Conservation (phyloP, 2,888 invertebrate genomes). For the Pandemis corylana region DNA sequence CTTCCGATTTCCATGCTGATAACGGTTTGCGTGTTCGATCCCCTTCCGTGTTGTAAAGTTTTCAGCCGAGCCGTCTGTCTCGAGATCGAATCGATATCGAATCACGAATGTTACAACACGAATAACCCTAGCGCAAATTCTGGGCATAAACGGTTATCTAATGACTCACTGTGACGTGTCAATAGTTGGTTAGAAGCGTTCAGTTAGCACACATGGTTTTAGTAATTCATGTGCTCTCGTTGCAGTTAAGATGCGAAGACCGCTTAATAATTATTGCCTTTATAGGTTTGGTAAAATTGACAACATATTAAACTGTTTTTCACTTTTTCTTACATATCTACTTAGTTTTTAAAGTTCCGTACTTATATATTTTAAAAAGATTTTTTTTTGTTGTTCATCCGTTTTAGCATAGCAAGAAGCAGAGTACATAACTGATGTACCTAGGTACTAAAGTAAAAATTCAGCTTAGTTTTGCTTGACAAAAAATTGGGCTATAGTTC, state of each 20-base stretch:
- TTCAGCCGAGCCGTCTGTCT: constrained; percentile 70
- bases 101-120: constrained; percentile 70
- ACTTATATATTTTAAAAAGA: too few relatives aligned
- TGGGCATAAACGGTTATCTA: constrained; percentile 11
- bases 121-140: constrained; percentile 44
- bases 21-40: constrained; percentile 70
- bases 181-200: constrained; percentile 29
- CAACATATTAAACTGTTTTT: too few relatives aligned
- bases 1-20: constrained; percentile 68
- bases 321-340: too few relatives aligned
- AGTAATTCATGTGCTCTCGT: constrained; percentile 28
- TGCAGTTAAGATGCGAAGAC: constrained; percentile 32
- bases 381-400: too few relatives aligned
- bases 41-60: constrained; percentile 79
- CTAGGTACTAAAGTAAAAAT: too few relatives aligned
- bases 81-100: constrained; percentile 76
- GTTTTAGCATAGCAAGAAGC: too few relatives aligned
- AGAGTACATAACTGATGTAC: too few relatives aligned
- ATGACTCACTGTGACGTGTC: constrained; percentile 27
- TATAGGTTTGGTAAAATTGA: constrained; percentile 8
- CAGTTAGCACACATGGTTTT: not conserved
- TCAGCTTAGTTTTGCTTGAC: too few relatives aligned
- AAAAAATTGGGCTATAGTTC: too few relatives aligned
- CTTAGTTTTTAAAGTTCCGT: too few relatives aligned
- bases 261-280: constrained; percentile 32